A percentile compares a stretch with the other conserved stretches of the same genome.
Conservation (phyloP, 64 coral and sea anemone species). For the Porites australiensis region DNA sequence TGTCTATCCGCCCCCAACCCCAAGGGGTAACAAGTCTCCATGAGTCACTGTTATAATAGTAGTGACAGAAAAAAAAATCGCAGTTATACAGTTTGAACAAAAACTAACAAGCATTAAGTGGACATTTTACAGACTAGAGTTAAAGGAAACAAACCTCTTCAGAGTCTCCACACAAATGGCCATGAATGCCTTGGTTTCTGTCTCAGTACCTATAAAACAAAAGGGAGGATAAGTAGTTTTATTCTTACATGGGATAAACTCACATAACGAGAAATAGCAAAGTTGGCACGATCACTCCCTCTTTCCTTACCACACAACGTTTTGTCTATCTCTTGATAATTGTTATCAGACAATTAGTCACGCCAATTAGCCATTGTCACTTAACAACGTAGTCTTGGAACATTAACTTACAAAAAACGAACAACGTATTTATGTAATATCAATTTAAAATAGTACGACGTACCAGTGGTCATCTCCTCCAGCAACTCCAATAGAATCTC, state of each 20-base stretch:
- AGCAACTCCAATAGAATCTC: slow-evolving; percentile 88
- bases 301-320: not conserved
- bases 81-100: too few relatives aligned
- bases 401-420: too few relatives aligned
- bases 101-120: too few relatives aligned
- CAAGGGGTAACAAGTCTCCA: too few relatives aligned
- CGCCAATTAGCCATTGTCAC: too few relatives aligned
- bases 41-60: too few relatives aligned
- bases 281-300: too few relatives aligned
- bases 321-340: not conserved
- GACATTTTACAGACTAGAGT: too few relatives aligned
- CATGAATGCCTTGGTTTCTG: slow-evolving; percentile 94
- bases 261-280: not conserved
- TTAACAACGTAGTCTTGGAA: too few relatives aligned
- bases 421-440: too few relatives aligned
- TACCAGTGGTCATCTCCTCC: slow-evolving; percentile 98
- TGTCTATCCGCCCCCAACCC: too few relatives aligned
- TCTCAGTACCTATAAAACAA: slow-evolving; percentile 83
- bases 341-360: not conserved
- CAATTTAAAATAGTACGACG: not conserved
- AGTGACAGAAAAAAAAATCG: too few relatives aligned
- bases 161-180: slow-evolving; percentile 98
- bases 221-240: not conserved
- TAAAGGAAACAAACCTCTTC: slow-evolving; percentile 81
- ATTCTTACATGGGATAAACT: not conserved